Evolutionary conservation across 1,140 invertebrate genomes (phyloP).

Genomic region (Pseudoatta argentina): DNA sequence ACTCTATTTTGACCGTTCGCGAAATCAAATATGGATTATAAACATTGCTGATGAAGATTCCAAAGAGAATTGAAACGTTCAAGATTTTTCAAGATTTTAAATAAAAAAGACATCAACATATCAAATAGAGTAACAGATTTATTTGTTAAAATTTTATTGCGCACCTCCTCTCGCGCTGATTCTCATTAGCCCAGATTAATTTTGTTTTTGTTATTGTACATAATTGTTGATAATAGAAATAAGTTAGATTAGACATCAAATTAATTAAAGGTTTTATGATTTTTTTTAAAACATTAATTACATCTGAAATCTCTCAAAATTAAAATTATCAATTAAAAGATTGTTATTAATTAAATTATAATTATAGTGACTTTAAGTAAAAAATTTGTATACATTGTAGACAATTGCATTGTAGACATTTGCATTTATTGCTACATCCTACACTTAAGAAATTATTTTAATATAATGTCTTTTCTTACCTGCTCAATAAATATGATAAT

Average conservation of each 20-base stretch:
- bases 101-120: no score
- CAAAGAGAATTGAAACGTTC: no score
- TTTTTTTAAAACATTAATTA: neutral
- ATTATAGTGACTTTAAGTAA: neutral
- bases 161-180: no score
- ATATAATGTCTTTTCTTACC: constrained; percentile 5
- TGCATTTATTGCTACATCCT: neutral
- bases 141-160: no score
- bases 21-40: no score
- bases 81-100: no score
- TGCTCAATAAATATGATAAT: neutral
- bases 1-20: no score
- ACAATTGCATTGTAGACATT: neutral
- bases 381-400: neutral
- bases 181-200: no score
- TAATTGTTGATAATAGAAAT: constrained; percentile 3
- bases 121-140: no score
- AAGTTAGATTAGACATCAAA: neutral
- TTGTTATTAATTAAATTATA: neutral
- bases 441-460: neutral
- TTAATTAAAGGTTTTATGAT: neutral
- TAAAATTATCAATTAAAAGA: neutral
- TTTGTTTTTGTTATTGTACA: neutral
- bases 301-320: neutral
- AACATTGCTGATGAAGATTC: no score